A percentile compares a stretch with the other conserved stretches of the same genome.
phyloP scores from a whole-genome alignment of 2,113 vertebrate genomes.

The Crotophaga sulcirostris region DNA sequence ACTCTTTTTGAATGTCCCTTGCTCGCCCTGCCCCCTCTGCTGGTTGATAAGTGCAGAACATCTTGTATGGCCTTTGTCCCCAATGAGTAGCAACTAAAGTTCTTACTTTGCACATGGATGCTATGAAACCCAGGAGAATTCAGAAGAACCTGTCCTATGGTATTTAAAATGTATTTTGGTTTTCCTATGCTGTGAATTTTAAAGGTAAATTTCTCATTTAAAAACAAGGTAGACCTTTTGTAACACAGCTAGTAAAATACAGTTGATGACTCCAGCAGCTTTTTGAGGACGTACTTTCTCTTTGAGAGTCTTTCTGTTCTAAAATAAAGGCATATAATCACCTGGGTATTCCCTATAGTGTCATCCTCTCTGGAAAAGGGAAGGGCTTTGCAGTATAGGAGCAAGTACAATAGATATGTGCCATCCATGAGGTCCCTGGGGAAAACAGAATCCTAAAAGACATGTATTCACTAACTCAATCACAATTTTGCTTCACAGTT shows the following conservation, averaged over 20 bases:
- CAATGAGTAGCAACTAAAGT: neutral
- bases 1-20: neutral
- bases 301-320: neutral
- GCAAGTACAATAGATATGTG: neutral
- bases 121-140: neutral
- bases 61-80: neutral
- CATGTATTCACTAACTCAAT: neutral
- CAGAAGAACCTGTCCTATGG: neutral
- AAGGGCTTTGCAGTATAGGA: neutral
- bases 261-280: neutral
- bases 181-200: neutral
- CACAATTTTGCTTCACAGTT: neutral
- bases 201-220: neutral
- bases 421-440: accelerated
- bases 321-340: neutral
- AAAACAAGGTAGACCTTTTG: neutral
- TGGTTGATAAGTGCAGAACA: neutral
- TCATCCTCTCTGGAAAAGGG: neutral
- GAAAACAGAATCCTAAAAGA: neutral
- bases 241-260: neutral
- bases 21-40: constrained; percentile 40
- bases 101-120: accelerated
- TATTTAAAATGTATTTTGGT: neutral
- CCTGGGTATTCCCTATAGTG: neutral
- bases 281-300: neutral